Evolutionary conservation across 2,113 vertebrate genomes (phyloP).

Genomic region (Felis catus): DNA sequence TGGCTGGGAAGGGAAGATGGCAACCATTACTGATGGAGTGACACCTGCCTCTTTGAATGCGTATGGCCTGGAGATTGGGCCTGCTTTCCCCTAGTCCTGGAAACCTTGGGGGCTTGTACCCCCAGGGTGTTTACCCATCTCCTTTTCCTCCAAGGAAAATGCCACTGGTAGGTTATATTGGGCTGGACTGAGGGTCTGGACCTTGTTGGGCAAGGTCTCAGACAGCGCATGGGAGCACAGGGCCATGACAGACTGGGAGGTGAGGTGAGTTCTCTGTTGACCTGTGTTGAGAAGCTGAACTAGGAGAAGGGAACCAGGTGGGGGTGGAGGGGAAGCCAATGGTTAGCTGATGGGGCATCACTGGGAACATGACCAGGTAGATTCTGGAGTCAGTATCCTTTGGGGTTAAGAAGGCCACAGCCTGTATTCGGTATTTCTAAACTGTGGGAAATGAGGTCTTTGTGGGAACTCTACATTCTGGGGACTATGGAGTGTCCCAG

Average conservation of each 20-base stretch:
- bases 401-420: background rate
- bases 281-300: background rate
- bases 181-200: background rate
- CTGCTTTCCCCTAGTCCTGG: background rate
- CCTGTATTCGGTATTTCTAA: background rate
- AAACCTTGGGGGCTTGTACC: background rate
- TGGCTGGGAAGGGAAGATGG: slow-evolving; percentile 51
- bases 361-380: background rate
- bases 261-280: background rate
- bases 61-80: background rate
- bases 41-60: background rate
- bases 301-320: background rate
- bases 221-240: background rate
- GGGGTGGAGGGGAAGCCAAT: background rate
- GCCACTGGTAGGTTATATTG: background rate
- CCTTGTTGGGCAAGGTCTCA: background rate
- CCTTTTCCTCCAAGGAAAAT: background rate
- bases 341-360: background rate
- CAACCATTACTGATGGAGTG: background rate
- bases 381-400: background rate
- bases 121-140: background rate
- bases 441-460: background rate
- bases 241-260: background rate
- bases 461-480: background rate
- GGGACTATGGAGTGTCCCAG: background rate